These are phyloP conservation scores for Mirounga angustirostris DNA, from an alignment of 2,113 vertebrate genomes.

Conservation along the genomic window DNA sequence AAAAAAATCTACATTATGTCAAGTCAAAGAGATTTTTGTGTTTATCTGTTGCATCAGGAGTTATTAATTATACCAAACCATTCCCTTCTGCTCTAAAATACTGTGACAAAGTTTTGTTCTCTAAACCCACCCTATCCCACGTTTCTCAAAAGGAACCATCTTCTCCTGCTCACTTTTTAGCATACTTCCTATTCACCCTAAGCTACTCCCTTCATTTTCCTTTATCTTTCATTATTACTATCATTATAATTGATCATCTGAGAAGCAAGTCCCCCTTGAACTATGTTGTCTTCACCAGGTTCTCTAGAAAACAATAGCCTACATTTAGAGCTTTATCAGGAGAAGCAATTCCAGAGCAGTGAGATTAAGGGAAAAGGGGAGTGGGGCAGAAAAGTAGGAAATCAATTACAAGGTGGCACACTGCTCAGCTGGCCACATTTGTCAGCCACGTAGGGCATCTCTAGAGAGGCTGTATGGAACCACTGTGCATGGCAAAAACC, in stretches of 20 bases:
- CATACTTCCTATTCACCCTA: neutral
- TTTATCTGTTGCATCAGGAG: neutral
- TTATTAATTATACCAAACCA: neutral
- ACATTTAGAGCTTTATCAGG: neutral
- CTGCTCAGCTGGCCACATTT: neutral
- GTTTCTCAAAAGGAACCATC: neutral
- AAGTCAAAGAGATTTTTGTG: neutral
- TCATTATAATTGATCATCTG: neutral
- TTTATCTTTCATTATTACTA: neutral
- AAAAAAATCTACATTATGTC: neutral
- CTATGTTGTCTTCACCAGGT: neutral
- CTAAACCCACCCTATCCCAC: neutral
- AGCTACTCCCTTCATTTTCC: neutral
- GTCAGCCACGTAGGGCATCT: neutral
- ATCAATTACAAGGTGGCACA: neutral
- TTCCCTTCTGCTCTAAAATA: neutral
- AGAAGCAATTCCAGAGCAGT: neutral
- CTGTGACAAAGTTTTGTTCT: neutral
- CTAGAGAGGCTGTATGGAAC: neutral
- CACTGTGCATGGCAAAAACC: accelerated
- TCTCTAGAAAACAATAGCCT: neutral
- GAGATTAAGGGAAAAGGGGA: neutral
- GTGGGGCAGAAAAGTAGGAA: neutral
- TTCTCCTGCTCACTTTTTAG: neutral
- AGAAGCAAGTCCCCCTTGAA: neutral